Evolutionary conservation across 2,888 invertebrate species (phyloP).

Genomic region (Heliconius cydno): DNA sequence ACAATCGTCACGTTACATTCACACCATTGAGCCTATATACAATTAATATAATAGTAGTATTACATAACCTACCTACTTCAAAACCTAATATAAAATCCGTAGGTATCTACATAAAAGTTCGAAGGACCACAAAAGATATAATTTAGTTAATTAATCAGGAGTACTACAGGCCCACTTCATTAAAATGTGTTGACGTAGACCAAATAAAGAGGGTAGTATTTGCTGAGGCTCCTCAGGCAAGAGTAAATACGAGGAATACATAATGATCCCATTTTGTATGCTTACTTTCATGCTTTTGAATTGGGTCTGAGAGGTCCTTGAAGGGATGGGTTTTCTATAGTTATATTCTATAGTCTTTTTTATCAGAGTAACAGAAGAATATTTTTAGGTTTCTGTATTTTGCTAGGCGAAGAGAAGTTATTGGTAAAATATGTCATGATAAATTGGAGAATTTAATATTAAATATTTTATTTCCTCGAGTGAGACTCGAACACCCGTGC

Average conservation of each 20-base stretch:
- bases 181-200: slow-evolving; percentile 62
- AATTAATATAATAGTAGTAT: neutral
- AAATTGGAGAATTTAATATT: too few species aligned
- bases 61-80: neutral
- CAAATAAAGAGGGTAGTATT: slow-evolving; percentile 70
- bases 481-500: too few species aligned
- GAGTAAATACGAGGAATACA: slow-evolving; percentile 36
- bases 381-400: too few species aligned
- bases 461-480: too few species aligned
- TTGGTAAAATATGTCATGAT: too few species aligned
- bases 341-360: neutral
- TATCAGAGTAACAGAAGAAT: neutral
- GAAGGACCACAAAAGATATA: slow-evolving; percentile 34
- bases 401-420: too few species aligned
- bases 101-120: slow-evolving; percentile 6
- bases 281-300: slow-evolving; percentile 7
- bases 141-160: slow-evolving; percentile 46
- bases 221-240: slow-evolving; percentile 59
- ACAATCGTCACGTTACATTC: too few species aligned
- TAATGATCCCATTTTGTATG: slow-evolving; percentile 33
- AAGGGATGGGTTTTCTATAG: neutral
- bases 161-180: slow-evolving; percentile 62
- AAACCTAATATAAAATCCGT: neutral
- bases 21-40: too few species aligned
- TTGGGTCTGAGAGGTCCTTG: neutral